phyloP scores from a whole-genome alignment of 2,888 invertebrate genomes.

The Selenia dentaria region DNA sequence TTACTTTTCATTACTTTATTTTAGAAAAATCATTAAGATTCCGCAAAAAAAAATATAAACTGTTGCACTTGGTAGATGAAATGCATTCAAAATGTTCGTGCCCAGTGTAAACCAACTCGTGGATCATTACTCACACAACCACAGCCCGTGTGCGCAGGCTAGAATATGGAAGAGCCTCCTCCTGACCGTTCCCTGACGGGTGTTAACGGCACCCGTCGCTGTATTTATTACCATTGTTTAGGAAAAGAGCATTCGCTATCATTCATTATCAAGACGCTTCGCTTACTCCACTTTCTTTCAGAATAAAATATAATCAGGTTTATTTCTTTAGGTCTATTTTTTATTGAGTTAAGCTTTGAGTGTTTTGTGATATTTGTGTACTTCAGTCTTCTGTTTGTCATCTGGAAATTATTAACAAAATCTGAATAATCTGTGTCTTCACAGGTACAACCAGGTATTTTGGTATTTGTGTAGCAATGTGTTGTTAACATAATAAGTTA shows the following conservation, averaged over 20 bases:
- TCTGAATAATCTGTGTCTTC: no score
- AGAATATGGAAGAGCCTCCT: conserved; percentile 34
- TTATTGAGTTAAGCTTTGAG: not conserved
- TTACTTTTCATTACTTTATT: no score
- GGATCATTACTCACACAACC: conserved; percentile 41
- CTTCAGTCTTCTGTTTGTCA: not conserved
- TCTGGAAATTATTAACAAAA: no score
- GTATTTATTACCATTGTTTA: conserved; percentile 84
- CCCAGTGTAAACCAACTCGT: conserved; percentile 20
- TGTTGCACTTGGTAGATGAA: no score
- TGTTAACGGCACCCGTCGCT: conserved; percentile 72
- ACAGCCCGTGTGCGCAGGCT: conserved; percentile 36
- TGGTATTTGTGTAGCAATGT: no score
- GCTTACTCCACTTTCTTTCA: conserved; percentile 19
- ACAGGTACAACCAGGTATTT: no score
- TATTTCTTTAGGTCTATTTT: conserved; percentile 11
- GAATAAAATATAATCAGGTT: conserved; percentile 37
- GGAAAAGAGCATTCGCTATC: conserved; percentile 75
- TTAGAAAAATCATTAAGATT: no score
- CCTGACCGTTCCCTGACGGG: conserved; percentile 49
- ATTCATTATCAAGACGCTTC: conserved; percentile 66
- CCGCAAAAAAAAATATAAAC: no score
- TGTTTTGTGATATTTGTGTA: not conserved
- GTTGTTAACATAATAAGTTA: no score
- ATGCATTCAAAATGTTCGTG: no score